A percentile compares a stretch with the other conserved stretches of the same genome.
Conservation (phyloP, 2,797 vertebrate species). For the Chelon labrosus region DNA sequence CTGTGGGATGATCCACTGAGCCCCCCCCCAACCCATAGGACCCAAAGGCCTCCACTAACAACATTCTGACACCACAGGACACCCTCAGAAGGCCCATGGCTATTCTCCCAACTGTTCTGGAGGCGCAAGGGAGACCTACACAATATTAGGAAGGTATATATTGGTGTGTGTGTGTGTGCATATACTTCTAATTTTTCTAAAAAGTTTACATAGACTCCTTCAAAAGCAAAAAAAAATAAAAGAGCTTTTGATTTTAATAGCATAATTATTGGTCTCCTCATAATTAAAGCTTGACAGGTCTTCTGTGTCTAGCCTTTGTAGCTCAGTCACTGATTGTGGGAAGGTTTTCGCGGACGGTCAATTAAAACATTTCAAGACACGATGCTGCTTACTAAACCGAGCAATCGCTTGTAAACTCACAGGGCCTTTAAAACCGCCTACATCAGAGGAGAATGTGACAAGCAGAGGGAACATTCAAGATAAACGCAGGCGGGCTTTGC, state of each 20-base stretch:
- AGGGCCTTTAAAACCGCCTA: conserved; percentile 13
- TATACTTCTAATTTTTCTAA: too few relatives aligned
- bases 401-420: conserved; percentile 23
- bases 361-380: conserved; percentile 19
- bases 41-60: too few relatives aligned
- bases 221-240: not conserved
- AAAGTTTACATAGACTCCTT: not conserved
- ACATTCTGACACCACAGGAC: too few relatives aligned
- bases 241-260: not conserved
- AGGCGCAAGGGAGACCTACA: too few relatives aligned
- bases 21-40: too few relatives aligned
- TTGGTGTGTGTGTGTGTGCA: too few relatives aligned
- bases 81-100: too few relatives aligned
- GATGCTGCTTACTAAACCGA: conserved; percentile 27
- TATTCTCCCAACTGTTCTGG: too few relatives aligned
- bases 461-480: conserved; percentile 26
- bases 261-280: not conserved
- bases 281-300: not conserved
- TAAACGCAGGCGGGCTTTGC: conserved; percentile 23
- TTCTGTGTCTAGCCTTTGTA: not conserved
- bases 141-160: too few relatives aligned
- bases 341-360: not conserved
- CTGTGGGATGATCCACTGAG: too few relatives aligned
- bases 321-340: not conserved
- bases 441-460: conserved; percentile 22